Conservation (phyloP, 2,113 vertebrate genomes). For the Stomatorhinus ivindoensis region DNA sequence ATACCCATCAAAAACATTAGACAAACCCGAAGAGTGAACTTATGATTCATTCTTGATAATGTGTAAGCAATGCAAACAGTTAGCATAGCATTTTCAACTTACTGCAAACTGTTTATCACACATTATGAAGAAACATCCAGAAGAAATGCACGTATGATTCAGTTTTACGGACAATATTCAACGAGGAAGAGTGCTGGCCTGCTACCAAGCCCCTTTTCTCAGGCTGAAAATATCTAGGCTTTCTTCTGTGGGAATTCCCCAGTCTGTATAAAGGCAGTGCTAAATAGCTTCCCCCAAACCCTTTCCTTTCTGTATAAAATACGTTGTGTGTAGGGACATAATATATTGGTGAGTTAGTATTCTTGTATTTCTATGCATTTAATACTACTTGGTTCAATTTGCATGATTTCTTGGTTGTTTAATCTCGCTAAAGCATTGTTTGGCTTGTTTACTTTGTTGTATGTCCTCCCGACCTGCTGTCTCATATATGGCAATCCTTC, state of each 20-base stretch:
- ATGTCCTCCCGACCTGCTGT: neutral
- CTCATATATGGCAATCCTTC: neutral
- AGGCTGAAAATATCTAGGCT: constrained; percentile 42
- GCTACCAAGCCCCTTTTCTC: constrained; percentile 48
- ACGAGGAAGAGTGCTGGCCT: constrained; percentile 41
- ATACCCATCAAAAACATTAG: neutral
- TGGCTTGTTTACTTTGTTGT: neutral
- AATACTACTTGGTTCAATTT: neutral
- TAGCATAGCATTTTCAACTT: neutral
- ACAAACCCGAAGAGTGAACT: neutral
- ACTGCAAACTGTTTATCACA: constrained; percentile 7
- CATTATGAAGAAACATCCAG: neutral
- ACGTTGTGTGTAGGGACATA: constrained; percentile 47
- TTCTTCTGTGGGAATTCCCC: constrained; percentile 66
- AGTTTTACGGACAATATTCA: constrained; percentile 23
- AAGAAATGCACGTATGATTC: neutral
- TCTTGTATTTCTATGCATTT: constrained; percentile 42
- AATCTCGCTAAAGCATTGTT: neutral
- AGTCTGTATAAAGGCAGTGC: constrained; percentile 43
- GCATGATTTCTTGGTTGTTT: constrained; percentile 11
- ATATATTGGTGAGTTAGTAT: constrained; percentile 56
- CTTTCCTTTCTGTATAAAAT: constrained; percentile 64
- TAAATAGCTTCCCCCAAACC: constrained; percentile 55
- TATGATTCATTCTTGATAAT: neutral
- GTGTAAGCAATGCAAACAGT: neutral